These are phyloP conservation scores for Sicus ferrugineus DNA, from an alignment of 2,888 invertebrate species.

Conservation along the genomic window DNA sequence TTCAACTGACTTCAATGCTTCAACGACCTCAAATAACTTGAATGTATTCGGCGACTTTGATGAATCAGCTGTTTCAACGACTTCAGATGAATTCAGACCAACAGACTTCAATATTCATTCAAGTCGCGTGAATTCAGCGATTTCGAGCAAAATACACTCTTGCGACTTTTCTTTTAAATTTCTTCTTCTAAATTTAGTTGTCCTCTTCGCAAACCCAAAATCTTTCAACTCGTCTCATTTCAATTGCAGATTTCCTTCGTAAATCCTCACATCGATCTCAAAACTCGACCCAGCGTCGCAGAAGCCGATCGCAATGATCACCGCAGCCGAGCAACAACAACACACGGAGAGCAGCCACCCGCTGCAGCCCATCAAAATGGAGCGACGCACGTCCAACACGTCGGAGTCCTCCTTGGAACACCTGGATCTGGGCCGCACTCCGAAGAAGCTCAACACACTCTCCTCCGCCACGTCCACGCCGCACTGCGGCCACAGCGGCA, in stretches of 20 bases:
- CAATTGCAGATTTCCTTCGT: slow-evolving; percentile 1
- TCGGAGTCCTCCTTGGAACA: slow-evolving; percentile 64
- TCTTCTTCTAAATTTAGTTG: too few relatives aligned
- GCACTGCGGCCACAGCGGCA: slow-evolving; percentile 35
- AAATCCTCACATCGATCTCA: not conserved
- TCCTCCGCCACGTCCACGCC: slow-evolving; percentile 56
- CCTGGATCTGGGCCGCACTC: slow-evolving; percentile 60
- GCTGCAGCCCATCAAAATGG: slow-evolving; percentile 49
- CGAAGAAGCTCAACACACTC: slow-evolving; percentile 56
- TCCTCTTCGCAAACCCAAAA: too few relatives aligned
- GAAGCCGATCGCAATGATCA: slow-evolving; percentile 26
- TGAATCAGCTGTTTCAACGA: too few relatives aligned
- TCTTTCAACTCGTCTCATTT: too few relatives aligned
- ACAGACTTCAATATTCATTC: too few relatives aligned
- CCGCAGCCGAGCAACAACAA: slow-evolving; percentile 32
- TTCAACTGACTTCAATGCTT: too few relatives aligned
- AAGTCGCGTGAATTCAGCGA: too few relatives aligned
- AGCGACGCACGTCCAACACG: slow-evolving; percentile 61
- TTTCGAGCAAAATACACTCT: too few relatives aligned
- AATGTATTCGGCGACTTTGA: too few relatives aligned
- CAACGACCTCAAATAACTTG: too few relatives aligned
- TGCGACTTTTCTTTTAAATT: too few relatives aligned
- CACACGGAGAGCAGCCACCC: slow-evolving; percentile 15
- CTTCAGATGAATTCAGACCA: too few relatives aligned
- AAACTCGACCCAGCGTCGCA: slow-evolving; percentile 25